Base-by-base conservation (phyloP, 2,888 invertebrate genomes). In the Loripinus fragilis region DNA sequence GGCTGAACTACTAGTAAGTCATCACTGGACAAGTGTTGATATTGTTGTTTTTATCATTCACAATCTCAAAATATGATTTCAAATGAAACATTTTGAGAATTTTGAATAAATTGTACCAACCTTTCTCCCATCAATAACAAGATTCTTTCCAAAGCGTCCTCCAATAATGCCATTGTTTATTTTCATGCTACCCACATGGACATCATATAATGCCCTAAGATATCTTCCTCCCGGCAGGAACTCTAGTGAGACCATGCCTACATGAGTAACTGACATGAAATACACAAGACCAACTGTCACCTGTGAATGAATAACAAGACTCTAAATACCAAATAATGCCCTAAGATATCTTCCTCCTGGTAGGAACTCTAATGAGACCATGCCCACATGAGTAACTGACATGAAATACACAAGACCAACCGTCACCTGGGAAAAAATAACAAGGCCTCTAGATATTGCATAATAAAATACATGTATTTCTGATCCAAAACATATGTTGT, bases 281-380 rank as follows among this genome's bases (percentile, higher is more conserved):
- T 89, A 90, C 17, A 91, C 73, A 8, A 91, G 78, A 15, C 87
- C 87, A 15, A 86, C 89, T 28, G 90, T 90, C 38, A 90, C 76
- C 91, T 91, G 73, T n/a, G n/a, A n/a, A n/a, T n/a, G n/a, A n/a
- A n/a, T n/a, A n/a, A n/a, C n/a, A n/a, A n/a, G n/a, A n/a, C n/a
- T n/a, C n/a, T 73, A 41, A n/a, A 87, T 66, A 25, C 87, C 80
- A 10, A 79, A 77, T 35, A 91, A 69, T 17, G 89, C 85, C 33
- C 91, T 81, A 15, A 90, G 50, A 60, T 86, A 76, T 23, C 79
- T 71, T 25, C 80, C 83, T 28, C 81, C 86, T 17, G 87, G 83
- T 8, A 88, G 79, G 66, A 89, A 87, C 79, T 91, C 91, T 33
- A 90, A 17, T 1, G 85, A 84, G 50, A 70, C 68, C 83, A 91